Evolutionary conservation across 2,888 invertebrate genomes (phyloP), one percentile per base, ranked within the genome.

Genomic region (Tetropium fuscum): DNA sequence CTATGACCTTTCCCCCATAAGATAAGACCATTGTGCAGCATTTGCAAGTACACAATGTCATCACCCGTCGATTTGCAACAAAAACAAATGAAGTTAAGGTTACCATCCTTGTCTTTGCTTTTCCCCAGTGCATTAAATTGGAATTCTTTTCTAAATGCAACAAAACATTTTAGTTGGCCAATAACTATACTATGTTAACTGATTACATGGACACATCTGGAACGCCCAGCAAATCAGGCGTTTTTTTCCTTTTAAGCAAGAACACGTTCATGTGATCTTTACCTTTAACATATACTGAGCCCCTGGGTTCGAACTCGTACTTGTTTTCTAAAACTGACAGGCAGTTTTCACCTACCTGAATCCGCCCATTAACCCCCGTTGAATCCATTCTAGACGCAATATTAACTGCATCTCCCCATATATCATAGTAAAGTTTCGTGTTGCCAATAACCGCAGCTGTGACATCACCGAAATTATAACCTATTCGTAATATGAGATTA

Each of bases 341-440:
- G 73, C 92, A 92, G 55, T 90, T 88, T 73, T 91, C 91, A 8
- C 93, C 91, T 2, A 94, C 87, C 78, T 95, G 95, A 67, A 97
- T 93, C 44, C 91, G 84, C 58, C 94, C 93, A 2, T 90, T 87
- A 6, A 97, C 89, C 0, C 98, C 98, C 0, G 97, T 98, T 0
- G 95, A 94, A 81, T 98, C 98, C 98, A 98, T 98, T 51, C 98
- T 86, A 4, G 95, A 95, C 0, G 98, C 95, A 57, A 98, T 96
- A 80, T 98, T 98, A 0, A 98, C 98, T 0, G 98, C 95, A 80
- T 98, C 98, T 0, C 98, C 98, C 98, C 98, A 98, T 72, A 98
- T 98, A 80, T 98, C 98, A 74, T 97, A 98, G 80, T 95, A 94
- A 60, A 98, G 84, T 78, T 98, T 98, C 1, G 94, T 94, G 4